Conservation (phyloP, 1,140 invertebrate genomes). For the Macrocentrus cingulum region DNA sequence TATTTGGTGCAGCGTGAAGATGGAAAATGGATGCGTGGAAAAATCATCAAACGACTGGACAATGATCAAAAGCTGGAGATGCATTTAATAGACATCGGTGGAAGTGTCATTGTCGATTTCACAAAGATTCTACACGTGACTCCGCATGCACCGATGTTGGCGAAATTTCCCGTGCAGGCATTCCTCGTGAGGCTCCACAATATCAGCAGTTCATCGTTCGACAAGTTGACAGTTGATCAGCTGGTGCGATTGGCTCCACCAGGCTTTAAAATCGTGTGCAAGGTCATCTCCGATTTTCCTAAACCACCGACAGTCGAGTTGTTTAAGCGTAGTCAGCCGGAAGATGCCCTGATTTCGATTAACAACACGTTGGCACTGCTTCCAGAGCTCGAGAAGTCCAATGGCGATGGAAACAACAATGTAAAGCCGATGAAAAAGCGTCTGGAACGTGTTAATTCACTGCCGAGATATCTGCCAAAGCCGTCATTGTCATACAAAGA, state of each 20-base stretch:
- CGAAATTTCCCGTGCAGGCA: constrained; percentile 59
- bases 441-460: constrained; percentile 32
- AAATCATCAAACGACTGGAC: constrained; percentile 39
- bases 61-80: constrained; percentile 40
- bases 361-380: constrained; percentile 64
- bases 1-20: constrained; percentile 49
- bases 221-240: constrained; percentile 52
- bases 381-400: constrained; percentile 20
- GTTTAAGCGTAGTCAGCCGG: constrained; percentile 61
- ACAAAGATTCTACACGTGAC: constrained; percentile 40
- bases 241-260: constrained; percentile 55
- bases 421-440: constrained; percentile 31
- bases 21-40: constrained; percentile 45
- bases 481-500: constrained; percentile 60
- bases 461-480: constrained; percentile 43
- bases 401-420: constrained; percentile 41
- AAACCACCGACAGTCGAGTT: constrained; percentile 61
- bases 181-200: constrained; percentile 58
- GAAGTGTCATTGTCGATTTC: constrained; percentile 40
- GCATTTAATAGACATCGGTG: constrained; percentile 56
- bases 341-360: constrained; percentile 64
- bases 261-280: constrained; percentile 50
- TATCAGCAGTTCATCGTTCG: constrained; percentile 54
- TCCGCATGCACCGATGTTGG: constrained; percentile 37
- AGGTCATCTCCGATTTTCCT: constrained; percentile 37